Evolutionary conservation across 2,797 vertebrate genomes (phyloP).

Genomic region (Sebastes dallii): DNA sequence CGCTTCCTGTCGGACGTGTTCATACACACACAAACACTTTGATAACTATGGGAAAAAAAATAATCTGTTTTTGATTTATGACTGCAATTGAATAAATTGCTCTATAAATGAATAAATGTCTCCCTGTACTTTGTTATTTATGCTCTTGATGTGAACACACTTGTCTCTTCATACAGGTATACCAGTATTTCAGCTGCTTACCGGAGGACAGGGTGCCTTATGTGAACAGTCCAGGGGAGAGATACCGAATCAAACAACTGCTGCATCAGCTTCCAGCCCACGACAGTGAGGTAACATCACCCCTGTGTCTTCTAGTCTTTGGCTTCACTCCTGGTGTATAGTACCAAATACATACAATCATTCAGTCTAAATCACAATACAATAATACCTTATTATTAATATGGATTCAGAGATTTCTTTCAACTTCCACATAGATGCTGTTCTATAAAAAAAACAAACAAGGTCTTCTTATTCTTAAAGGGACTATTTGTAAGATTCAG

Average conservation of each 20-base stretch:
- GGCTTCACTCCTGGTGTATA: neutral
- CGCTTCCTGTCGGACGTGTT: slow-evolving; percentile 22
- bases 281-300: slow-evolving; percentile 93
- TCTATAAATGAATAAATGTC: neutral
- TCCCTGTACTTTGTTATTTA: slow-evolving; percentile 2
- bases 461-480: neutral
- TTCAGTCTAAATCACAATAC: neutral
- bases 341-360: neutral
- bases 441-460: neutral
- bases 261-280: slow-evolving; percentile 97
- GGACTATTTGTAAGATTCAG: too few species aligned
- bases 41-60: neutral
- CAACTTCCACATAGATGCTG: neutral
- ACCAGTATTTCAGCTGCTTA: slow-evolving; percentile 98
- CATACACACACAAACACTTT: slow-evolving; percentile 18
- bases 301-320: neutral
- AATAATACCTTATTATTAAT: neutral
- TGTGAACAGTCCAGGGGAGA: slow-evolving; percentile 96
- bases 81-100: slow-evolving; percentile 5
- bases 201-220: slow-evolving; percentile 98
- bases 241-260: slow-evolving; percentile 95
- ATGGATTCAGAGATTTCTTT: neutral
- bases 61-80: slow-evolving; percentile 19
- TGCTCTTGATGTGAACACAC: slow-evolving; percentile 13
- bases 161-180: slow-evolving; percentile 84